A percentile compares a stretch with the other conserved stretches of the same genome.
These are phyloP conservation scores for Stenichneumon culpator DNA, from an alignment of 2,888 invertebrate species.

Conservation along the genomic window DNA sequence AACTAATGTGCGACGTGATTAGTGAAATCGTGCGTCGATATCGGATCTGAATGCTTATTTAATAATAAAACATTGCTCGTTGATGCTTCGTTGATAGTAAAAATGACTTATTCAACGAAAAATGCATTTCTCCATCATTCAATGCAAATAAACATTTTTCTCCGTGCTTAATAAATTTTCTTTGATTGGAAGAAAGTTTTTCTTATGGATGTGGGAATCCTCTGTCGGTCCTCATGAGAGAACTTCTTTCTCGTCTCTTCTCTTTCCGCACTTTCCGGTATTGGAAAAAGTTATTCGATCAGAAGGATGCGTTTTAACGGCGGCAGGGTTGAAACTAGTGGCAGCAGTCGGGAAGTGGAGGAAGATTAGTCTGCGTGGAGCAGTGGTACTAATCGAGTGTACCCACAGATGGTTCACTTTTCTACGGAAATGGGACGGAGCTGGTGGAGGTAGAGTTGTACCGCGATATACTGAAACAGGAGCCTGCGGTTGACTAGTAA, in stretches of 20 bases:
- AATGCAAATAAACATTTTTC: too few relatives aligned
- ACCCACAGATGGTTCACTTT: not conserved
- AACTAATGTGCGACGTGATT: too few relatives aligned
- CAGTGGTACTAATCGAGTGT: constrained; percentile 46
- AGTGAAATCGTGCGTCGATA: too few relatives aligned
- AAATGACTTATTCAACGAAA: too few relatives aligned
- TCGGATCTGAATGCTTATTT: too few relatives aligned
- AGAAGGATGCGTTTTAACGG: not conserved
- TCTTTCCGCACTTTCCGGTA: constrained; percentile 16
- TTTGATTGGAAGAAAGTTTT: too few relatives aligned
- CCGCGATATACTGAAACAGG: constrained; percentile 23
- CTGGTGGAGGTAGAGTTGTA: constrained; percentile 1
- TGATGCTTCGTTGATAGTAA: too few relatives aligned
- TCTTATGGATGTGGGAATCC: not conserved
- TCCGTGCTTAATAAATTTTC: too few relatives aligned
- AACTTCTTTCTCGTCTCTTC: constrained; percentile 26
- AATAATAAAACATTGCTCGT: too few relatives aligned
- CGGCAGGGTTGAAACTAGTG: not conserved
- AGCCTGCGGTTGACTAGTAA: constrained; percentile 58
- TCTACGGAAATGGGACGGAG: not conserved
- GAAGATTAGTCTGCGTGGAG: constrained; percentile 19
- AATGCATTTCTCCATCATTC: too few relatives aligned
- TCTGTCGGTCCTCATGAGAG: constrained; percentile 26
- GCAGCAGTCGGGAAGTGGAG: constrained; percentile 12
- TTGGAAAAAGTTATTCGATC: constrained; percentile 39